Base-by-base conservation (phyloP, 2,113 vertebrate species). In the Cathartes aura region DNA sequence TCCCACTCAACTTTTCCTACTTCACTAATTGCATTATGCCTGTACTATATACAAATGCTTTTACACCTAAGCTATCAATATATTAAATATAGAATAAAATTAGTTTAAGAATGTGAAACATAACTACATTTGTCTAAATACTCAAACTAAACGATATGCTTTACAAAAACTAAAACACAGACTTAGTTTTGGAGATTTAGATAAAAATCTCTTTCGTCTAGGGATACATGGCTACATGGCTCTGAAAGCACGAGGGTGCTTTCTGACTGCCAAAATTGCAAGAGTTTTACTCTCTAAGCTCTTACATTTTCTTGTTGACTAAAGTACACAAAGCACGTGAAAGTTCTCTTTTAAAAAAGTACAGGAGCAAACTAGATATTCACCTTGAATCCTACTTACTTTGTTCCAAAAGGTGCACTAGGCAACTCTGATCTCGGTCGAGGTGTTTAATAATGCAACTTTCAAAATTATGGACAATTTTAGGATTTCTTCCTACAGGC, bases 51-150 rank as follows among this genome's bases (percentile, higher is more conserved):
- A 98, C 97, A 98, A 93, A 96, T 93, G 94, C 97, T 93, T 98
- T 98, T 95, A 97, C 95, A 97, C 52, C 95, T 97, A 97, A 96
- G 95, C 92, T 98, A 96, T 86, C 90, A 98, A 98, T 98, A 98
- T 98, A 98, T 98, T 98, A 98, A 98, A 98, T 98, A 97, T 96
- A 94, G 97, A 97, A 98, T 98, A 98, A 98, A 98, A 97, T 98
- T 93, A 97, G 96, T 74, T 96, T 83, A 97, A 97, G 96, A 95
- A 98, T 87, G 97, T 90, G 97, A 97, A 98, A 97, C 93, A 21
- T 91, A 97, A 89, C 92, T 94, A 82, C 96, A 92, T 91, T 93
- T 71, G 91, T 58, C 95, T 85, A 97, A 94, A 80, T 96, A 97
- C 73, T 91, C 88, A 95, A 98, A 95, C 80, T 83, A 94, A 97